Conservation (phyloP, 2,888 invertebrate genomes). For the Aquatica leii region DNA sequence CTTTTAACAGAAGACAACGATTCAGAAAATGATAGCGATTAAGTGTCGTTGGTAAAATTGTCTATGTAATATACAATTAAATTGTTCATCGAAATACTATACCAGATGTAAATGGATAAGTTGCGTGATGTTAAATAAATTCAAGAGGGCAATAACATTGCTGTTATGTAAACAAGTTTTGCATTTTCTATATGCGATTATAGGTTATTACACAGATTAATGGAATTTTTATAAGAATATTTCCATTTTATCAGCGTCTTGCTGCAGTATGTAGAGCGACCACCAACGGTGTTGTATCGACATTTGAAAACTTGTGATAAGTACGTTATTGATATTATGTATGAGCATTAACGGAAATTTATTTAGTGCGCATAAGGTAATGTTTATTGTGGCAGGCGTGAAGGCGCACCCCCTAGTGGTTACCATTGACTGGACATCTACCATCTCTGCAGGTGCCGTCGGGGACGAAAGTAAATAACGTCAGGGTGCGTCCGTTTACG, state of each 20-base stretch:
- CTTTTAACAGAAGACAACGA: too few relatives aligned
- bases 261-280: slow-evolving; percentile 8
- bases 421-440: slow-evolving; percentile 27
- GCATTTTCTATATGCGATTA: slow-evolving; percentile 13
- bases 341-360: slow-evolving; percentile 28
- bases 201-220: slow-evolving; percentile 18
- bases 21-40: too few relatives aligned
- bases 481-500: slow-evolving; percentile 24
- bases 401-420: slow-evolving; percentile 32
- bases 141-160: slow-evolving; percentile 15
- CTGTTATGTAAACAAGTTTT: slow-evolving; percentile 19
- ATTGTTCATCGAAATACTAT: too few relatives aligned
- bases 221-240: slow-evolving; percentile 17
- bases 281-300: slow-evolving; percentile 7
- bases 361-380: slow-evolving; percentile 30
- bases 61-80: too few relatives aligned
- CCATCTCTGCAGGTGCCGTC: slow-evolving; percentile 28
- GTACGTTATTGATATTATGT: slow-evolving; percentile 22
- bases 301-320: slow-evolving; percentile 15
- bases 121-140: slow-evolving; percentile 9
- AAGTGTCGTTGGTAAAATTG: too few relatives aligned
- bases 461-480: slow-evolving; percentile 32
- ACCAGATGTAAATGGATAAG: not conserved
- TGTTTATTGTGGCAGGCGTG: slow-evolving; percentile 31
- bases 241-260: slow-evolving; percentile 12